These are phyloP conservation scores for Hydractinia symbiolongicarpus DNA, from an alignment of 30 jellyfish, hydroid and myxozoan species.

Conservation along the genomic window DNA sequence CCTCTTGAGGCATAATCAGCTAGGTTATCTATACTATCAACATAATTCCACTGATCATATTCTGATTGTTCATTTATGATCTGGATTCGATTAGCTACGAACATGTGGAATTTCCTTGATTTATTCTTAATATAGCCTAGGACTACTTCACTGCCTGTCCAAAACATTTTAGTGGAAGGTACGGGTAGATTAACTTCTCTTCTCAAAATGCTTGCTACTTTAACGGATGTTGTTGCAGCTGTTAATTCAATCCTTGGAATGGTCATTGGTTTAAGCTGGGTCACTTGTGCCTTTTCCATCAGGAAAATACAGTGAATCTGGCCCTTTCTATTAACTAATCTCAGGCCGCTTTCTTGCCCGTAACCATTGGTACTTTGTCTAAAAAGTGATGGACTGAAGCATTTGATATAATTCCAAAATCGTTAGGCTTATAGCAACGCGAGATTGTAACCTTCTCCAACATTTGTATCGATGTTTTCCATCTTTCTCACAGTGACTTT, in stretches of 20 bases:
- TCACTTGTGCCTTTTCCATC: slow-evolving; percentile 30
- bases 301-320: slow-evolving; percentile 23
- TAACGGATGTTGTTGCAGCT: slow-evolving; percentile 26
- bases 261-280: slow-evolving; percentile 16
- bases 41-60: slow-evolving; percentile 19
- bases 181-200: too few relatives aligned
- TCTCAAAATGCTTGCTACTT: too few relatives aligned
- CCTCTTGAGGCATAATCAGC: too few relatives aligned
- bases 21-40: slow-evolving; percentile 17
- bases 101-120: slow-evolving; percentile 23
- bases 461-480: too few relatives aligned
- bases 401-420: slow-evolving; percentile 1
- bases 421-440: slow-evolving; percentile 40
- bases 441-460: slow-evolving; percentile 25
- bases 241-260: slow-evolving; percentile 33
- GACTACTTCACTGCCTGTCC: slow-evolving; percentile 30
- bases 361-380: slow-evolving; percentile 33
- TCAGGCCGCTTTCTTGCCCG: neutral
- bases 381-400: slow-evolving; percentile 38
- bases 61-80: slow-evolving; percentile 28
- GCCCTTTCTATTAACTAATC: slow-evolving; percentile 14
- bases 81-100: slow-evolving; percentile 34
- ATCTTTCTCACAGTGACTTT: too few relatives aligned
- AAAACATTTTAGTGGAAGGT: slow-evolving; percentile 21
- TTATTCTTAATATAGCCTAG: slow-evolving; percentile 23